Evolutionary conservation across 2,797 vertebrate genomes (phyloP).

Genomic region (Acomys russatus): DNA sequence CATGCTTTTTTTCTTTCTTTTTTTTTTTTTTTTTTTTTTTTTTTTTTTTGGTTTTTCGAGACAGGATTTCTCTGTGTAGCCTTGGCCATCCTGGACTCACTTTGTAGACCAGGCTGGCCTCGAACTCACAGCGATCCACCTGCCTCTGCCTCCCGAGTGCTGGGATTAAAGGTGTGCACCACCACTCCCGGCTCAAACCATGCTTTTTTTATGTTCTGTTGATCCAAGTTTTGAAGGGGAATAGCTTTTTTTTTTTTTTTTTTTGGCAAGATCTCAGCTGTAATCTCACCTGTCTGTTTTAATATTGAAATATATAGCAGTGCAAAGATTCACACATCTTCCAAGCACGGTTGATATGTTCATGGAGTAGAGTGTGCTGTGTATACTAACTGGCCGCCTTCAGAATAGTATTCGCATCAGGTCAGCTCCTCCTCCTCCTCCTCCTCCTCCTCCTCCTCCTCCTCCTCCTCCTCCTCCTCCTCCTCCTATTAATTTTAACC

Average conservation of each 20-base stretch:
- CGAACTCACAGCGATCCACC: too few relatives aligned
- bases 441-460: too few relatives aligned
- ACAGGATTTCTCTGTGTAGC: too few relatives aligned
- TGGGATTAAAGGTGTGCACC: too few relatives aligned
- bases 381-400: neutral
- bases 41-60: too few relatives aligned
- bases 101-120: too few relatives aligned
- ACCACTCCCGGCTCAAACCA: too few relatives aligned
- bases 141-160: too few relatives aligned
- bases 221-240: constrained; percentile 15
- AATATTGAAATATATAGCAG: constrained; percentile 14
- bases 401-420: neutral
- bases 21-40: too few relatives aligned
- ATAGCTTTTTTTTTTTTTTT: neutral
- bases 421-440: neutral
- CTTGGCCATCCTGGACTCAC: too few relatives aligned
- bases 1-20: constrained; percentile 41
- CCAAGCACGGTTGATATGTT: neutral
- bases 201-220: constrained; percentile 43
- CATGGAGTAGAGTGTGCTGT: neutral
- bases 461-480: too few relatives aligned
- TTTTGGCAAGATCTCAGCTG: constrained; percentile 20
- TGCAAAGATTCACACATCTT: constrained; percentile 9
- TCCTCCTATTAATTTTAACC: neutral
- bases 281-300: neutral